Evolutionary conservation across 2,888 invertebrate genomes (phyloP), one percentile per base, ranked within the genome.

Genomic region (Volucella zonaria): DNA sequence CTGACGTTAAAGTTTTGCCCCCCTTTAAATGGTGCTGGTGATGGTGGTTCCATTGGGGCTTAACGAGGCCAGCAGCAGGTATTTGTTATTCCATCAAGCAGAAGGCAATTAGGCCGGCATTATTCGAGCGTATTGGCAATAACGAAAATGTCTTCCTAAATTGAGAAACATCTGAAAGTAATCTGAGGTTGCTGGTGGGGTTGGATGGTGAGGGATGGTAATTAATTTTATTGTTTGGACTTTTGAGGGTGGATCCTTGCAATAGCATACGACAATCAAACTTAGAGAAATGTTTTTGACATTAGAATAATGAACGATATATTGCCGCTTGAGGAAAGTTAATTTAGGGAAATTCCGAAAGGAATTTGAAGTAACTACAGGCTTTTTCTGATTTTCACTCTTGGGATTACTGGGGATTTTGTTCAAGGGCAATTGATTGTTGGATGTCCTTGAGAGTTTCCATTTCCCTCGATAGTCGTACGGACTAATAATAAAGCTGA

Each of bases 31-130:
- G 23, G 43, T 14, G 49, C 40, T 59, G 14, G 43, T 14, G 49
- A 8, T 31, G 10, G 10, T 31, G 31, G 31, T 6, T 6, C 4
- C 31, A 31, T 31, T 6, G 31, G 31, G 10, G 12, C 40, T 68
- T 62, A 15, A 45, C 18, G 40, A 54, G 45, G 43, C 31, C 31
- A 31, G 4, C 51, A 49, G 23, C 66, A 71, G 82, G 77, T 82
- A 61, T 43, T 66, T 76, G 77, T 77, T 49, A 62, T 67, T 73
- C 73, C n/a, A 8, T 56, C 56, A 43, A 56, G 71, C 43, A 43
- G 61, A 66, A 73, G 82, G 73, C 73, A 82, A 82, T 82, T 82
- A 82, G 49, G 73, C 12, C 40, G 67, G 42, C 42, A 73, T 68
- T 82, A 47, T 73, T 31, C 74, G 67, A 51, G 56, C 49, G 31